Percentiles rank a stretch among this genome's conserved stretches.
Evolutionary conservation across 2,888 invertebrate species (phyloP).

Genomic region (Bellardia bayeri): DNA sequence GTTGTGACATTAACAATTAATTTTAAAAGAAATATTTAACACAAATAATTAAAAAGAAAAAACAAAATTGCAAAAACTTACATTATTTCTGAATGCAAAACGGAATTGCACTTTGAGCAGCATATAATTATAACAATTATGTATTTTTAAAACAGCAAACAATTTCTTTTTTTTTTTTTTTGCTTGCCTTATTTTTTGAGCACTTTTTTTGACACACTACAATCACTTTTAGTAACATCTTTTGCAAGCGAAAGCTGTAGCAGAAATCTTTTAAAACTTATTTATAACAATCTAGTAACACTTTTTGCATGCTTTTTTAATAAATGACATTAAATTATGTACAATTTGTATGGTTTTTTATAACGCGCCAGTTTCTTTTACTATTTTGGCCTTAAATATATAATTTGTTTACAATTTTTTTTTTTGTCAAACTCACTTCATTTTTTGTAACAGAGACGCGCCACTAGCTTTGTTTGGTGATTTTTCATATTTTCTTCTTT

Average conservation of each 20-base stretch:
- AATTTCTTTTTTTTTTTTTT: constrained; percentile 14
- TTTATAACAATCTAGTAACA: not conserved
- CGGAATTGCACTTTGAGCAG: constrained; percentile 57
- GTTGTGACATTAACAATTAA: constrained; percentile 44
- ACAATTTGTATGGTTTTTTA: constrained; percentile 2
- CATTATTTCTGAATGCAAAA: constrained; percentile 48
- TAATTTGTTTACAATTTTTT: constrained; percentile 43
- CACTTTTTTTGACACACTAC: constrained; percentile 1
- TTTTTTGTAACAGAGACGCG: constrained; percentile 35
- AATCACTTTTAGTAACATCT: constrained; percentile 1
- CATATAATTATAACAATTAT: constrained; percentile 19
- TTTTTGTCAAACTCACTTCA: not conserved
- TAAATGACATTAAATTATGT: not conserved
- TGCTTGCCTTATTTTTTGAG: constrained; percentile 1
- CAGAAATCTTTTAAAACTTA: constrained; percentile 1
- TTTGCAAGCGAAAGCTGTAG: constrained; percentile 18
- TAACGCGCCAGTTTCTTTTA: constrained; percentile 40
- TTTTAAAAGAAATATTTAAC: not conserved
- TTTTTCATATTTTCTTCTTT: not conserved
- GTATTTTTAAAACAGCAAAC: constrained; percentile 34
- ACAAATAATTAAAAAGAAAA: not conserved
- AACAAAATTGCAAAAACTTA: constrained; percentile 36
- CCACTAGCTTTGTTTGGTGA: constrained; percentile 15
- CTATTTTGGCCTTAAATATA: not conserved
- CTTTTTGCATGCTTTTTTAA: not conserved